Percentiles rank a stretch among this genome's conserved stretches.
Conservation (phyloP, 2,797 vertebrate species). For the Tapirus indicus region DNA sequence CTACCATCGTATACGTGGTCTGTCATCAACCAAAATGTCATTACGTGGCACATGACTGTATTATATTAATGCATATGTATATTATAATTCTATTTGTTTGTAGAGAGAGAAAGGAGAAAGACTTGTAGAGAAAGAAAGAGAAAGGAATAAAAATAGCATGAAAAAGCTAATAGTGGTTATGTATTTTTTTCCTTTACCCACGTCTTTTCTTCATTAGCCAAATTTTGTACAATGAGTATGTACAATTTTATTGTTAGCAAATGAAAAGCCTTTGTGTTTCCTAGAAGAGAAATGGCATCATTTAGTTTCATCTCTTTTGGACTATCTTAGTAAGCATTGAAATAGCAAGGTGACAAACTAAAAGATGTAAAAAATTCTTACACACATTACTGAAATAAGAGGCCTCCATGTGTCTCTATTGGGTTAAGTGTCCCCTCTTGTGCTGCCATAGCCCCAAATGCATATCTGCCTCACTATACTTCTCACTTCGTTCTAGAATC, state of each 20-base stretch:
- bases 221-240: background rate
- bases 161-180: background rate
- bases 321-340: background rate
- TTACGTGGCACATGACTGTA: no score
- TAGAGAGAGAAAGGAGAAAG: background rate
- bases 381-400: background rate
- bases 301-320: slow-evolving; percentile 3
- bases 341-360: background rate
- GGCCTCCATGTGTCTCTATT: background rate
- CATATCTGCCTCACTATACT: fast-evolving
- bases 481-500: background rate
- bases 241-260: background rate
- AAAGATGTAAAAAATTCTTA: background rate
- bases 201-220: slow-evolving; percentile 9
- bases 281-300: background rate
- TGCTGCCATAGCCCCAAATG: background rate
- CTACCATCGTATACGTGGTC: no score
- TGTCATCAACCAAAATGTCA: no score
- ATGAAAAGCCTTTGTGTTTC: background rate
- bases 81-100: background rate
- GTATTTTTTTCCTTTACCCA: background rate
- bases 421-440: background rate
- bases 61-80: background rate
- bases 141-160: background rate
- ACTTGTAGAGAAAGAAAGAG: no score